Evolutionary conservation across 1,140 invertebrate species (phyloP).

Genomic region (Nebria ingens): DNA sequence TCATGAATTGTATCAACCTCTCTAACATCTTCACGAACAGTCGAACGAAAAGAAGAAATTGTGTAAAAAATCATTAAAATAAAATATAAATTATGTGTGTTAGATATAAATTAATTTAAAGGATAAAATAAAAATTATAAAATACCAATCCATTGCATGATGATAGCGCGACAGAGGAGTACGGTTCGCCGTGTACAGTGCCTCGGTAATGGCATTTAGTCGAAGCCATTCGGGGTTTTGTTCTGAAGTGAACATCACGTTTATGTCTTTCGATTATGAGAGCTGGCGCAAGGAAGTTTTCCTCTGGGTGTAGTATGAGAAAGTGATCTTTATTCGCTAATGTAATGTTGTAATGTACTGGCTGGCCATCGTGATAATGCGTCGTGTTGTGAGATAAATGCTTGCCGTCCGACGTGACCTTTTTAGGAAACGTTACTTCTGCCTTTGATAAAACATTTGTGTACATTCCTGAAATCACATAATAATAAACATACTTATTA

Average conservation of each 20-base stretch:
- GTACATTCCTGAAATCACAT: conserved; percentile 36
- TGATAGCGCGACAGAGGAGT: conserved; percentile 62
- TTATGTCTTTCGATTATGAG: conserved; percentile 60
- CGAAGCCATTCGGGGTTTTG: conserved; percentile 35
- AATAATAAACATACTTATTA: too few species aligned
- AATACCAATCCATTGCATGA: conserved; percentile 70
- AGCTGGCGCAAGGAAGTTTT: conserved; percentile 54
- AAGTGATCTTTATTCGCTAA: conserved; percentile 43
- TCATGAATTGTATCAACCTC: too few species aligned
- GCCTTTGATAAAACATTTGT: conserved; percentile 36
- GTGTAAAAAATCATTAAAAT: background rate
- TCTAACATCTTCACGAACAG: too few species aligned
- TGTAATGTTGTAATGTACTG: conserved; percentile 46
- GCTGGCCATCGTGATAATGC: conserved; percentile 35
- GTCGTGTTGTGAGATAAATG: conserved; percentile 45
- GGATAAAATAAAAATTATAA: background rate
- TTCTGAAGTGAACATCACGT: conserved; percentile 41
- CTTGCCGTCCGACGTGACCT: conserved; percentile 42
- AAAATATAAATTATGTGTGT: background rate
- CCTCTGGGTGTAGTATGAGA: conserved; percentile 43
- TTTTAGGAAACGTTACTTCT: conserved; percentile 43
- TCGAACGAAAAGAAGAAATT: conserved; percentile 30
- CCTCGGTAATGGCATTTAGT: conserved; percentile 68
- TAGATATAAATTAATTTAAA: conserved; percentile 1
- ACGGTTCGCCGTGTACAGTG: conserved; percentile 49